Conservation (phyloP, 2,888 invertebrate species). For the Mantis religiosa region DNA sequence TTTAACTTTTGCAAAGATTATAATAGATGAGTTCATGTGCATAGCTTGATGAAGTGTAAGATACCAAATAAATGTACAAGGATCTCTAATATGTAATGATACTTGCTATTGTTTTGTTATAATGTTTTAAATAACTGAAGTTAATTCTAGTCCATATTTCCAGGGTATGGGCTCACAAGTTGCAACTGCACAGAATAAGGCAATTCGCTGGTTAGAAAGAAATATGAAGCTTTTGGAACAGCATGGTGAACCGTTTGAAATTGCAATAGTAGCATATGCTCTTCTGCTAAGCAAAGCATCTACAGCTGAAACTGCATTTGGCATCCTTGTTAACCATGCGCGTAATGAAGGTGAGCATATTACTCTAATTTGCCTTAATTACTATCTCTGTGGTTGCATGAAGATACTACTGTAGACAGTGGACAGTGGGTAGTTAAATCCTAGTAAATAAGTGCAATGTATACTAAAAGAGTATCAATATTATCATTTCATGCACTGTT, state of each 20-base stretch:
- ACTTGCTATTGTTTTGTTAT: too few species aligned
- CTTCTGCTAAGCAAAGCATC: constrained; percentile 78
- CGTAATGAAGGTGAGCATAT: constrained; percentile 57
- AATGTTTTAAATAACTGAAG: not conserved
- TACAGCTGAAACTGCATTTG: constrained; percentile 78
- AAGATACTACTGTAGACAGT: not conserved
- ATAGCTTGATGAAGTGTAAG: too few species aligned
- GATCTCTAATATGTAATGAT: too few species aligned
- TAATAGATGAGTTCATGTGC: too few species aligned
- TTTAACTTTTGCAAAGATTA: too few species aligned
- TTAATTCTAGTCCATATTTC: constrained; percentile 19
- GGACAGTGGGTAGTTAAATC: not conserved
- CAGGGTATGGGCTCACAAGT: constrained; percentile 71
- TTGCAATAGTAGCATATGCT: constrained; percentile 87
- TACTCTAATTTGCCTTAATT: not conserved
- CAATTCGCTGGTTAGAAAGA: constrained; percentile 74
- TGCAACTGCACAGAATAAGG: constrained; percentile 69
- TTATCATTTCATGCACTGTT: too few species aligned
- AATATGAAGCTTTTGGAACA: constrained; percentile 72
- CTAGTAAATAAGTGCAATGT: too few species aligned
- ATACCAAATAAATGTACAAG: too few species aligned
- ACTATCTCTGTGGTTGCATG: not conserved
- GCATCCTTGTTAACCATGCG: constrained; percentile 62
- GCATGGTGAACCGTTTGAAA: constrained; percentile 73
- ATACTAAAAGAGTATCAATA: too few species aligned